Percentiles rank a stretch among this genome's conserved stretches.
Evolutionary conservation across 2,888 invertebrate genomes (phyloP).

Genomic region (Cheilosia variabilis): DNA sequence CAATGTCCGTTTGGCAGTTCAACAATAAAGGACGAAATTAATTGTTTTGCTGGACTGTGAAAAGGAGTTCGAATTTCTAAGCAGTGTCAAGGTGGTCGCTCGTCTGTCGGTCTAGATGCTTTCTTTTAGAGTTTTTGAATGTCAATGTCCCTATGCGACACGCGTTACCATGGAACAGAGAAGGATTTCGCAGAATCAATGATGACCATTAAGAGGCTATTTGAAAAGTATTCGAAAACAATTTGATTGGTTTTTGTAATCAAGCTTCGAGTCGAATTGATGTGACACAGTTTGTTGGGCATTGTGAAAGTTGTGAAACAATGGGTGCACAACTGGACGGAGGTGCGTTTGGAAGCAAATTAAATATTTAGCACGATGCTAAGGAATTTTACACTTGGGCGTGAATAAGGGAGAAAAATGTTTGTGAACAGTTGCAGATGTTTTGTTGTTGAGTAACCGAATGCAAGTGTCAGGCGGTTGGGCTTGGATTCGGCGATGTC

Average conservation of each 20-base stretch:
- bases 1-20: slow-evolving; percentile 53
- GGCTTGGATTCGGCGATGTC: too few species aligned
- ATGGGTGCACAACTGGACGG: too few species aligned
- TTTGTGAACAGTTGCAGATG: too few species aligned
- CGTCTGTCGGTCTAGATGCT: slow-evolving; percentile 37
- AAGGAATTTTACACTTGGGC: too few species aligned
- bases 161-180: slow-evolving; percentile 50
- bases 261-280: slow-evolving; percentile 47
- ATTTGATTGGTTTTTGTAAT: slow-evolving; percentile 39
- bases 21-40: slow-evolving; percentile 63
- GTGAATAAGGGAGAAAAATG: too few species aligned
- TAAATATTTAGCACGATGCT: too few species aligned
- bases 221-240: slow-evolving; percentile 58
- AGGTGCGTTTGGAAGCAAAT: too few species aligned
- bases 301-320: background rate
- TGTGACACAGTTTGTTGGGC: slow-evolving; percentile 23
- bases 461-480: too few species aligned
- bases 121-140: slow-evolving; percentile 26
- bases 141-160: slow-evolving; percentile 61
- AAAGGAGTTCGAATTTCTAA: slow-evolving; percentile 58
- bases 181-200: slow-evolving; percentile 68
- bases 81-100: slow-evolving; percentile 56
- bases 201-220: slow-evolving; percentile 72
- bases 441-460: too few species aligned
- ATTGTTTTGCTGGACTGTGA: slow-evolving; percentile 67